Evolutionary conservation across 2,113 vertebrate species (phyloP).

Genomic region (Rhodinocichla rosea): DNA sequence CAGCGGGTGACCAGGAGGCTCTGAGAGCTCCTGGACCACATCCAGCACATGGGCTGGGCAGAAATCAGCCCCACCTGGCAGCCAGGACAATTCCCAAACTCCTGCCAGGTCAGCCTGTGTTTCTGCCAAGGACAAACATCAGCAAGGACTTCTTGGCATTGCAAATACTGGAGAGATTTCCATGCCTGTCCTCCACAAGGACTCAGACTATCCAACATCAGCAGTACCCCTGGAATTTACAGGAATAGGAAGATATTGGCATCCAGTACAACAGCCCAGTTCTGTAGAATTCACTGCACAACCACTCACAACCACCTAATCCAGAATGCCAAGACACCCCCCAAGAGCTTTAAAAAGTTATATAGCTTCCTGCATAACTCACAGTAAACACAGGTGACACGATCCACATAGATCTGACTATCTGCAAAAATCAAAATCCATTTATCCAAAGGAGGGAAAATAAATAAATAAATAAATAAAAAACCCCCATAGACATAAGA

Average conservation of each 20-base stretch:
- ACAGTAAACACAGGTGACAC: neutral
- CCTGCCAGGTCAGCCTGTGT: neutral
- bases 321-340: neutral
- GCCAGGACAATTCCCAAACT: neutral
- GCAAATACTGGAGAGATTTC: neutral
- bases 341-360: neutral
- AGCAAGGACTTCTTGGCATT: neutral
- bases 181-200: too few species aligned
- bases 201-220: neutral
- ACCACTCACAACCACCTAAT: neutral
- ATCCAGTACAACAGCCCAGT: neutral
- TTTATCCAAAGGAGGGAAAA: neutral
- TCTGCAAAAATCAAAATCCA: neutral
- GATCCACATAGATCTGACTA: too few species aligned
- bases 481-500: rapidly evolving
- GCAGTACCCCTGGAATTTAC: neutral
- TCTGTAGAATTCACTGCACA: neutral
- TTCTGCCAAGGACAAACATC: neutral
- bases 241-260: neutral
- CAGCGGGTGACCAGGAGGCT: neutral
- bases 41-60: neutral
- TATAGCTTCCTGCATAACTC: neutral
- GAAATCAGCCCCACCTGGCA: neutral
- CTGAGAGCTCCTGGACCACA: neutral
- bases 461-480: too few species aligned